Conservation (phyloP, 2,797 vertebrate species). For the Falco naumanni region DNA sequence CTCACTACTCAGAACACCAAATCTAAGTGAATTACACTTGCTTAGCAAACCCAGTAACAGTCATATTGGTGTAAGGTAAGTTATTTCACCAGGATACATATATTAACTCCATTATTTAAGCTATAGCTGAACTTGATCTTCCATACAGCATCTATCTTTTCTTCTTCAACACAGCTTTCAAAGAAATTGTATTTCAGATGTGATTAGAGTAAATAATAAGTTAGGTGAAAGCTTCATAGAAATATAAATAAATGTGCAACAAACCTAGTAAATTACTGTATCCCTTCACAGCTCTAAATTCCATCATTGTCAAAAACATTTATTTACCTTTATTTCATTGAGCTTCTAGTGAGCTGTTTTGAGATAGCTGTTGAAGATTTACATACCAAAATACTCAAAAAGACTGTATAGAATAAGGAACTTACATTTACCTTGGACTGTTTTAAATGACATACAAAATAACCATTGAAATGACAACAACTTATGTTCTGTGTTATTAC, state of each 20-base stretch:
- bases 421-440: background rate
- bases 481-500: background rate
- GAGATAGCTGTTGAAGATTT: conserved; percentile 25
- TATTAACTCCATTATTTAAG: background rate
- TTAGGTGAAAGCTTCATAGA: background rate
- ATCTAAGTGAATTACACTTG: background rate
- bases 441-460: conserved; percentile 12
- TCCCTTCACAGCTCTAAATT: conserved; percentile 23
- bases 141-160: background rate
- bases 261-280: background rate
- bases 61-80: background rate
- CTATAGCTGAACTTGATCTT: background rate
- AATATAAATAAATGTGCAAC: background rate
- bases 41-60: background rate
- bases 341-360: background rate
- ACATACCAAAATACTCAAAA: background rate
- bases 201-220: background rate
- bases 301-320: background rate
- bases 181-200: background rate
- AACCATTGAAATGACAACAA: background rate
- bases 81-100: background rate
- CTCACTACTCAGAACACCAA: background rate
- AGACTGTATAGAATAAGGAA: background rate
- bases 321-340: conserved; percentile 45
- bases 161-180: background rate